These are phyloP conservation scores for Odontothrips loti DNA, from an alignment of 2,888 invertebrate genomes.

Conservation along the genomic window DNA sequence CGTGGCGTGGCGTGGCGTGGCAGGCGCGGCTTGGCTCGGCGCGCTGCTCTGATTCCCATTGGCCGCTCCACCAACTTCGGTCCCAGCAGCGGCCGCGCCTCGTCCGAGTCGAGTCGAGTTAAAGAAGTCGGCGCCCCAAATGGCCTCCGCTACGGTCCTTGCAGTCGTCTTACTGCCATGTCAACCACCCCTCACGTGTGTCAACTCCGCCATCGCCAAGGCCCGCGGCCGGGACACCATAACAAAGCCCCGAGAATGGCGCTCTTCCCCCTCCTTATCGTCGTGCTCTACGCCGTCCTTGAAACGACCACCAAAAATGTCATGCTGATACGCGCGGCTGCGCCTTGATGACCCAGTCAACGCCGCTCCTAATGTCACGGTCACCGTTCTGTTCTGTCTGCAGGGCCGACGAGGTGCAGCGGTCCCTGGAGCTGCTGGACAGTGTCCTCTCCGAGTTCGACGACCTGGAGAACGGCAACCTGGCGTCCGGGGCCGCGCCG, in stretches of 20 bases:
- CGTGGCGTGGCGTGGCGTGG: too few relatives aligned
- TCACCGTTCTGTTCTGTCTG: constrained; percentile 46
- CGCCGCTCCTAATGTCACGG: not conserved
- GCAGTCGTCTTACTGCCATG: too few relatives aligned
- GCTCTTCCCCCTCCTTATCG: not conserved
- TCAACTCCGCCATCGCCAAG: not conserved
- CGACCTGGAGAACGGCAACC: constrained; percentile 64
- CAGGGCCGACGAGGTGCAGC: constrained; percentile 83
- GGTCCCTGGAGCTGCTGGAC: constrained; percentile 81
- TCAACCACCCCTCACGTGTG: too few relatives aligned
- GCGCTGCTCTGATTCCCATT: too few relatives aligned
- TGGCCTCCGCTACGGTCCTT: too few relatives aligned
- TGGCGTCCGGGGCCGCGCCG: constrained; percentile 43
- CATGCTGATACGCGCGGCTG: too few relatives aligned
- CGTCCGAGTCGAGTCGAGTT: too few relatives aligned
- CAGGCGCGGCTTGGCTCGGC: too few relatives aligned
- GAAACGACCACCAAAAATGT: not conserved
- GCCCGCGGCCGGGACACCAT: not conserved
- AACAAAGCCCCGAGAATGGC: not conserved
- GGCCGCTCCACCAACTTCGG: too few relatives aligned
- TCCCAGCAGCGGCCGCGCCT: too few relatives aligned
- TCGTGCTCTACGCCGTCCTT: not conserved
- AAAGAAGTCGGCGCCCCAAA: too few relatives aligned
- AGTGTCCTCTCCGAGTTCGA: constrained; percentile 87
- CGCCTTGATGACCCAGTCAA: too few relatives aligned